Evolutionary conservation across 1,140 invertebrate species (phyloP).

Genomic region (Sinonovacula constricta): DNA sequence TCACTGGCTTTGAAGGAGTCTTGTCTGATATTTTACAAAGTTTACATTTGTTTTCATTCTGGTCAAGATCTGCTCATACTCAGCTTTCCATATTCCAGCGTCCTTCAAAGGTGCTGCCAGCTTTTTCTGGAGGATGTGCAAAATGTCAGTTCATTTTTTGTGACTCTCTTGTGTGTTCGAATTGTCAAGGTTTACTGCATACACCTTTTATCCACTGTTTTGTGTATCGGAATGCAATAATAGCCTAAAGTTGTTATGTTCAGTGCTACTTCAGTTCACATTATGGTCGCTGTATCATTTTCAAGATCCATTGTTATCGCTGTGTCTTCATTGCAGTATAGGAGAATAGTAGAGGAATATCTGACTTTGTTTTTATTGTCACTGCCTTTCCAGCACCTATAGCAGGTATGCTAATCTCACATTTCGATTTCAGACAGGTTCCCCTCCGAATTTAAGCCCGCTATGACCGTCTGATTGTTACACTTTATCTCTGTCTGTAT

Average conservation of each 20-base stretch:
- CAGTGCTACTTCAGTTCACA: slow-evolving; percentile 29
- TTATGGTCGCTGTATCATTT: slow-evolving; percentile 33
- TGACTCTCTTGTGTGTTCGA: slow-evolving; percentile 1
- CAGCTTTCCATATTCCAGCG: slow-evolving; percentile 37
- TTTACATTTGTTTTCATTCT: slow-evolving; percentile 19
- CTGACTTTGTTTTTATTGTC: slow-evolving; percentile 38
- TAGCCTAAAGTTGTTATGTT: slow-evolving; percentile 35
- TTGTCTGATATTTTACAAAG: slow-evolving; percentile 31
- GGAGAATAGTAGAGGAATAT: slow-evolving; percentile 47
- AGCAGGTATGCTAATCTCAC: slow-evolving; percentile 33
- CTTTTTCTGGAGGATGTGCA: slow-evolving; percentile 48
- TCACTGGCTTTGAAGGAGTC: too few species aligned
- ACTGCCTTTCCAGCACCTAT: slow-evolving; percentile 42
- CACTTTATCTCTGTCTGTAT: slow-evolving; percentile 9
- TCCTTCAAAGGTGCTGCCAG: slow-evolving; percentile 42
- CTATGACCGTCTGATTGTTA: not conserved
- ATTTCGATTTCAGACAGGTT: not conserved
- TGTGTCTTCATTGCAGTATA: slow-evolving; percentile 40
- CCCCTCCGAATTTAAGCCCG: slow-evolving; percentile 39
- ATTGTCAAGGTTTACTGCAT: not conserved
- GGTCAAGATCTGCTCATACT: slow-evolving; percentile 24
- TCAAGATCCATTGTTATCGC: too few species aligned
- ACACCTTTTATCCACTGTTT: slow-evolving; percentile 17
- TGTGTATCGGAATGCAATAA: slow-evolving; percentile 40
- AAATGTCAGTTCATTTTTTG: slow-evolving; percentile 37